Evolutionary conservation across 2,888 invertebrate genomes (phyloP).

Genomic region (Orthosia gracilis): DNA sequence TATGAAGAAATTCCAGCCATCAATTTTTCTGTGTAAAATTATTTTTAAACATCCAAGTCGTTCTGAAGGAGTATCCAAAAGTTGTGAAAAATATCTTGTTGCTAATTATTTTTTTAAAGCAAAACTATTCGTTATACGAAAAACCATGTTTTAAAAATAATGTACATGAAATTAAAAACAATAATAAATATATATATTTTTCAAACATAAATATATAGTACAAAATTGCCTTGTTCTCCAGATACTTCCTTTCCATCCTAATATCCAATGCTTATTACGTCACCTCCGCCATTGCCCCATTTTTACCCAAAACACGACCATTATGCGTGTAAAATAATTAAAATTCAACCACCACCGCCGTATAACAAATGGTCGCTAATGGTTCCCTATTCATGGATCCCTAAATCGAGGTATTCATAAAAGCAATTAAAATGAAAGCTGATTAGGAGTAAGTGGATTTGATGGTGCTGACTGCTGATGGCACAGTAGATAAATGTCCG

Average conservation of each 20-base stretch:
- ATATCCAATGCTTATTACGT: background rate
- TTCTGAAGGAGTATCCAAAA: too few relatives aligned
- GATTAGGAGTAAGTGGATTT: slow-evolving; percentile 55
- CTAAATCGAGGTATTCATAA: slow-evolving; percentile 61
- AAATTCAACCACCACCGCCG: slow-evolving; percentile 54
- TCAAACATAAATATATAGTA: too few relatives aligned
- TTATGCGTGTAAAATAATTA: slow-evolving; percentile 52
- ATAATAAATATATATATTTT: too few relatives aligned
- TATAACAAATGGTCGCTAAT: slow-evolving; percentile 60
- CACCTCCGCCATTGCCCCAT: slow-evolving; percentile 23
- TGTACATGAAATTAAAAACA: too few relatives aligned
- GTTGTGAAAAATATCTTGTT: too few relatives aligned
- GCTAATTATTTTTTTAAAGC: too few relatives aligned
- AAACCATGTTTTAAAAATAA: too few relatives aligned
- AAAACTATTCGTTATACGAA: too few relatives aligned
- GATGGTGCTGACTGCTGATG: slow-evolving; percentile 6
- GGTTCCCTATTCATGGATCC: slow-evolving; percentile 51
- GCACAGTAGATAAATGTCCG: background rate
- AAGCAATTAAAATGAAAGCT: slow-evolving; percentile 57
- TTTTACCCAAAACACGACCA: slow-evolving; percentile 38
- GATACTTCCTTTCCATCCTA: background rate
- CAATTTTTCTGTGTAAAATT: too few relatives aligned
- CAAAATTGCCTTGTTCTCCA: background rate
- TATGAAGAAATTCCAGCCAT: too few relatives aligned
- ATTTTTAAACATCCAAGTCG: too few relatives aligned